Evolutionary conservation across 1,140 invertebrate species (phyloP).

Genomic region (Drosophila obscura): DNA sequence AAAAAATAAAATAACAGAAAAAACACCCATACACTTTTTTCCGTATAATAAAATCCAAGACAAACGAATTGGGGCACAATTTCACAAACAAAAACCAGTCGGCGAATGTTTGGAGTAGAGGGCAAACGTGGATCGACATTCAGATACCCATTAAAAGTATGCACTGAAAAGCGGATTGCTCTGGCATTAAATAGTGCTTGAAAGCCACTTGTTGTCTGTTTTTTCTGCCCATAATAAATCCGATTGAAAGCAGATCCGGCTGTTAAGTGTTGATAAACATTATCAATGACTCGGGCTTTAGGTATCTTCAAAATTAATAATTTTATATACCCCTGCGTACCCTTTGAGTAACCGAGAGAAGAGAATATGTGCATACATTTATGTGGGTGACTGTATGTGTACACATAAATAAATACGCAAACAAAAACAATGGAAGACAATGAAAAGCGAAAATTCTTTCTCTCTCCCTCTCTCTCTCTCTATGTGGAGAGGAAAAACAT

Average conservation of each 20-base stretch:
- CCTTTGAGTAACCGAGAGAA: constrained; percentile 14
- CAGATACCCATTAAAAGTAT: too few relatives aligned
- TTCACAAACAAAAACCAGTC: too few relatives aligned
- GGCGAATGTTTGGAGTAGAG: too few relatives aligned
- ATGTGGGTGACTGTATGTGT: constrained; percentile 20
- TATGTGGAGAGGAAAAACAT: constrained; percentile 54
- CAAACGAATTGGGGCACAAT: constrained; percentile 72
- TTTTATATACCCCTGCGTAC: too few relatives aligned
- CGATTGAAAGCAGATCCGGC: too few relatives aligned
- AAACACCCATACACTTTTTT: constrained; percentile 73
- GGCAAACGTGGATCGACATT: too few relatives aligned
- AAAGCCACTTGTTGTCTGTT: too few relatives aligned
- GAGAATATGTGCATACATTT: constrained; percentile 12
- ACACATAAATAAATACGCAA: constrained; percentile 66
- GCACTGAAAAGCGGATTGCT: constrained; percentile 3
- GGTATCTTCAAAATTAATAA: too few relatives aligned
- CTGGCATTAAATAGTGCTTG: constrained; percentile 25
- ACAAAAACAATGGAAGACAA: constrained; percentile 44
- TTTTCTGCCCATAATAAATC: too few relatives aligned
- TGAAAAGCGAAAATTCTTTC: constrained; percentile 24
- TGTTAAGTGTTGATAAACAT: too few relatives aligned
- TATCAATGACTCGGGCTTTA: too few relatives aligned
- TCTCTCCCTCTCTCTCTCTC: not conserved
- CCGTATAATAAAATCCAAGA: constrained; percentile 74
- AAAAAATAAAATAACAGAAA: constrained; percentile 42